Evolutionary conservation across 2,113 vertebrate genomes (phyloP).

Genomic region (Murina feae): DNA sequence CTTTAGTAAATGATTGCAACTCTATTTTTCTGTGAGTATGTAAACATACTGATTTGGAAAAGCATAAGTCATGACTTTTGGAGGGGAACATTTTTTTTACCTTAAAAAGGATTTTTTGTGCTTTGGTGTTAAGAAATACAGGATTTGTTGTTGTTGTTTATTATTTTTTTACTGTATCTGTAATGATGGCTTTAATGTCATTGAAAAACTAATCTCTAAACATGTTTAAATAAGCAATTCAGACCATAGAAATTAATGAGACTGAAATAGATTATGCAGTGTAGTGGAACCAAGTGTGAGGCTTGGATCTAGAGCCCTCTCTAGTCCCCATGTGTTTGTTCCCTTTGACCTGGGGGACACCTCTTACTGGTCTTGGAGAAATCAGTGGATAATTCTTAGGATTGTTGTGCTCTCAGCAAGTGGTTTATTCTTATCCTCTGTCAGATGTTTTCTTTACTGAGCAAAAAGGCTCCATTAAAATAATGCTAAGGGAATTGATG

Average conservation of each 20-base stretch:
- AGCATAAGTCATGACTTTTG: neutral
- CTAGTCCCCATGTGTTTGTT: neutral
- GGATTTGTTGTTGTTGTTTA: neutral
- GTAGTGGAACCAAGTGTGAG: neutral
- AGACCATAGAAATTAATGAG: neutral
- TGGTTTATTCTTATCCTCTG: constrained; percentile 39
- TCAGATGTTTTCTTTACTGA: constrained; percentile 52
- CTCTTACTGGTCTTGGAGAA: neutral
- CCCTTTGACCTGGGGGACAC: neutral
- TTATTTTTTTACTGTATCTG: neutral
- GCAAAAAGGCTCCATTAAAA: constrained; percentile 29
- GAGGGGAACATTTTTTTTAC: neutral
- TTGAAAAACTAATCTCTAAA: neutral
- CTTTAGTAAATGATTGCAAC: neutral
- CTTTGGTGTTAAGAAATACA: neutral
- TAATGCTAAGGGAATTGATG: constrained; percentile 20
- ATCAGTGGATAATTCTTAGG: constrained; percentile 44
- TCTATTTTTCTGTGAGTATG: neutral
- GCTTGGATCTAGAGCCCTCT: neutral
- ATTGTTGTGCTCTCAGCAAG: constrained; percentile 41
- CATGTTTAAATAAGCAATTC: neutral
- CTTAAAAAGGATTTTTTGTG: neutral
- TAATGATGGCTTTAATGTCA: neutral
- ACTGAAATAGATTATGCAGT: neutral
- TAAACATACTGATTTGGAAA: neutral